Conservation (phyloP, 2,113 vertebrate species). For the Neopipo cinnamomea region DNA sequence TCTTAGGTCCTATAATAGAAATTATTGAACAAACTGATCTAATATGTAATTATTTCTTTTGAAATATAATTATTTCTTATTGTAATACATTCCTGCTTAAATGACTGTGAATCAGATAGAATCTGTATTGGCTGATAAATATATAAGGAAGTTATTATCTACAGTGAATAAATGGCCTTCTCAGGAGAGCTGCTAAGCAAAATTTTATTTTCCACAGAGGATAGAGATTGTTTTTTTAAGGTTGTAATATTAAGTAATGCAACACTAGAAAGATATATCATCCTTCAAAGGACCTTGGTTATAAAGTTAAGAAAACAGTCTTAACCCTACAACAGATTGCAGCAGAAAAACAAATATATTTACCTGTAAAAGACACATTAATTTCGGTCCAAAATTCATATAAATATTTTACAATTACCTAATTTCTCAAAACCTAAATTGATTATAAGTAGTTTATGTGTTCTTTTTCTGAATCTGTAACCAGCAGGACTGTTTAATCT, state of each 20-base stretch:
- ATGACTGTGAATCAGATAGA: neutral
- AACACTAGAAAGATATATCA: conserved; percentile 30
- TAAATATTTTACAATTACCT: conserved; percentile 73
- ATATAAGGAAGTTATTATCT: neutral
- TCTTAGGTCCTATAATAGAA: neutral
- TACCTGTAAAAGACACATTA: conserved; percentile 59
- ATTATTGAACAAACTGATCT: neutral
- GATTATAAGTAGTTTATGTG: conserved; percentile 73
- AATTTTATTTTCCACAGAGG: neutral
- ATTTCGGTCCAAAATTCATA: conserved; percentile 56
- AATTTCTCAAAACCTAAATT: conserved; percentile 72
- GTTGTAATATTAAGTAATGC: conserved; percentile 40
- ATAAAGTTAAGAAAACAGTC: conserved; percentile 54
- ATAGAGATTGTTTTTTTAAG: conserved; percentile 15
- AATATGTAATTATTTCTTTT: neutral
- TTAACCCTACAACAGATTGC: neutral
- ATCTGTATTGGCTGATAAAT: neutral
- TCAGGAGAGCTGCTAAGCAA: neutral
- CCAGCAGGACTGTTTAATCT: conserved; percentile 63
- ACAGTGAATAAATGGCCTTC: neutral
- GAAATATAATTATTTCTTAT: neutral
- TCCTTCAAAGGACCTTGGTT: conserved; percentile 69
- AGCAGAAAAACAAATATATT: conserved; percentile 57
- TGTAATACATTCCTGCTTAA: neutral
- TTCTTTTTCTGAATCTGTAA: conserved; percentile 64